These are phyloP conservation scores for Panopea generosa DNA, from an alignment of 2,888 invertebrate genomes.

Conservation along the genomic window DNA sequence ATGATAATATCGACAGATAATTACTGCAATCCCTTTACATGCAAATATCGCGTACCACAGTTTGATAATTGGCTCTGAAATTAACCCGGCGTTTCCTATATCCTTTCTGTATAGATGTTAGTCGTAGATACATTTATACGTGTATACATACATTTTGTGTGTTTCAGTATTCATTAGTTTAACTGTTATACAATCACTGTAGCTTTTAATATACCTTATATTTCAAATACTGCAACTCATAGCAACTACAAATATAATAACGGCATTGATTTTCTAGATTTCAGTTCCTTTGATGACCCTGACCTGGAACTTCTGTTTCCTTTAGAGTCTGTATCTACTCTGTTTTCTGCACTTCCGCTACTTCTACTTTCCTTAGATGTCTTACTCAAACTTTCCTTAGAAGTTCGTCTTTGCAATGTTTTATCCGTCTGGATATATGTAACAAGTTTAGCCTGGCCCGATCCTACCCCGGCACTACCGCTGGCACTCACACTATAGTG, in stretches of 20 bases:
- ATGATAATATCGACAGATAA: no score
- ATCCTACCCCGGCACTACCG: conserved; percentile 25
- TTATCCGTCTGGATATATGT: conserved; percentile 1
- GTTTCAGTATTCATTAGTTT: no score
- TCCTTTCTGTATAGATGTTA: no score
- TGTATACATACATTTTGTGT: no score
- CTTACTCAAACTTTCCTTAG: conserved; percentile 49
- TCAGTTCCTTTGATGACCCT: conserved; percentile 43
- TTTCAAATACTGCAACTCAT: no score
- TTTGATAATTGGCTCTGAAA: no score
- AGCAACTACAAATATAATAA: conserved; percentile 48
- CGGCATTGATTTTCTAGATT: conserved; percentile 46
- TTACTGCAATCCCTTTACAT: no score
- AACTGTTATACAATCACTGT: no score
- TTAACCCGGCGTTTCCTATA: no score
- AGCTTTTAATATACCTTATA: no score
- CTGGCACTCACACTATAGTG: conserved; percentile 6
- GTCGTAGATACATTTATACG: no score
- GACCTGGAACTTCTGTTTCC: conserved; percentile 50
- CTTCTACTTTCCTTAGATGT: conserved; percentile 57
- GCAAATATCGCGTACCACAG: no score
- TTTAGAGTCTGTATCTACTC: conserved; percentile 32
- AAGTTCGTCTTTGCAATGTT: conserved; percentile 28
- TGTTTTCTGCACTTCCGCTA: conserved; percentile 39
- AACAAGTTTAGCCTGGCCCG: conserved; percentile 6